Evolutionary conservation across 2,888 invertebrate species (phyloP).

Genomic region (Leptinotarsa tumamoca): DNA sequence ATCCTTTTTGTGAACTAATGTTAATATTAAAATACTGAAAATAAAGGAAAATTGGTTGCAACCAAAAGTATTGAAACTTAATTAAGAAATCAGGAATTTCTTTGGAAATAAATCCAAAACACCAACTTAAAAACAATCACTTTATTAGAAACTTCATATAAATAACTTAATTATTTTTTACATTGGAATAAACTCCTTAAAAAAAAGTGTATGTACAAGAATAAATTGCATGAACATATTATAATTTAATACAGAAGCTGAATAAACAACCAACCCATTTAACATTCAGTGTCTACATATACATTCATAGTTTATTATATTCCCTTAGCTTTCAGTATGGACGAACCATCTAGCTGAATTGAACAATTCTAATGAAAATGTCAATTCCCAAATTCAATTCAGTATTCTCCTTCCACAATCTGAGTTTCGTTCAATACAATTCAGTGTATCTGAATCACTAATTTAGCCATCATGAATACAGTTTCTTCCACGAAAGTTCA

Average conservation of each 20-base stretch:
- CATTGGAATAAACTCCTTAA: conserved; percentile 52
- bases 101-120: conserved; percentile 12
- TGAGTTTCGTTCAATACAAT: too few relatives aligned
- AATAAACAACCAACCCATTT: conserved; percentile 13
- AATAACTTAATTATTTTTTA: conserved; percentile 56
- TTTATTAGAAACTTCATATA: conserved; percentile 61
- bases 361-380: neutral
- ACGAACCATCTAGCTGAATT: neutral
- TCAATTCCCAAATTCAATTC: neutral
- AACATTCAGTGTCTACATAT: conserved; percentile 18
- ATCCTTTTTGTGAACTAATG: too few relatives aligned
- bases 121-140: conserved; percentile 57
- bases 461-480: too few relatives aligned
- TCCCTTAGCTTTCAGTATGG: neutral
- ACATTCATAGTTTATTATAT: neutral
- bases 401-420: too few relatives aligned
- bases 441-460: too few relatives aligned
- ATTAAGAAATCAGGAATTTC: too few relatives aligned
- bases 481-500: too few relatives aligned
- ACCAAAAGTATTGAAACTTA: too few relatives aligned
- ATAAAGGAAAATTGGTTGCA: too few relatives aligned
- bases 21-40: too few relatives aligned
- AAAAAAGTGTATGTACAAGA: conserved; percentile 53
- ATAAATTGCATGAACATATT: conserved; percentile 39
- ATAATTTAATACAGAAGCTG: conserved; percentile 17